Conservation (phyloP, 2,113 vertebrate genomes). For the Mustela lutreola region DNA sequence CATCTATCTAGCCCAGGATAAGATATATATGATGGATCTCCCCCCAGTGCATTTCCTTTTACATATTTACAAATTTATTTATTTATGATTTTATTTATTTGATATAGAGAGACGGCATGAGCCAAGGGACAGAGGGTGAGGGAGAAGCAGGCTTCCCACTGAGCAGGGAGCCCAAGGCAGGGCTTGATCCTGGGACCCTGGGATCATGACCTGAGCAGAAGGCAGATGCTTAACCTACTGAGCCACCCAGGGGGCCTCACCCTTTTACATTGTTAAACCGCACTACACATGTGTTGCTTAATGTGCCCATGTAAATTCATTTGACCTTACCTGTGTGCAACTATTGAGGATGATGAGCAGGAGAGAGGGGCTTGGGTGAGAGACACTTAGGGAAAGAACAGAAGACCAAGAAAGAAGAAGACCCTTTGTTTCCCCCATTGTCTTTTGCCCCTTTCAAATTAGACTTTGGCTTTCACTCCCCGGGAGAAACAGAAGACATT, state of each 20-base stretch:
- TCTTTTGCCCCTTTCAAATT: slow-evolving; percentile 37
- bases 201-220: background rate
- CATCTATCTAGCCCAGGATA: background rate
- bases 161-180: background rate
- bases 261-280: background rate
- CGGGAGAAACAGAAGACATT: slow-evolving; percentile 36
- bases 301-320: background rate
- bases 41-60: background rate
- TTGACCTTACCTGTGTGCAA: background rate
- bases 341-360: background rate
- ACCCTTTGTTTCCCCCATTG: background rate
- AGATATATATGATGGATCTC: too few relatives aligned
- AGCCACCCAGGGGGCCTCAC: background rate
- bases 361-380: background rate
- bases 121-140: background rate
- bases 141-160: background rate
- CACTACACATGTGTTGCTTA: background rate
- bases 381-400: background rate
- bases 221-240: background rate
- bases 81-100: background rate
- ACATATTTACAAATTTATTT: background rate
- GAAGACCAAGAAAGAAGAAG: background rate
- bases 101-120: background rate
- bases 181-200: background rate
- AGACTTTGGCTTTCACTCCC: slow-evolving; percentile 55